phyloP scores from a whole-genome alignment of 2,113 vertebrate genomes.

The Anser brachyrhynchus region DNA sequence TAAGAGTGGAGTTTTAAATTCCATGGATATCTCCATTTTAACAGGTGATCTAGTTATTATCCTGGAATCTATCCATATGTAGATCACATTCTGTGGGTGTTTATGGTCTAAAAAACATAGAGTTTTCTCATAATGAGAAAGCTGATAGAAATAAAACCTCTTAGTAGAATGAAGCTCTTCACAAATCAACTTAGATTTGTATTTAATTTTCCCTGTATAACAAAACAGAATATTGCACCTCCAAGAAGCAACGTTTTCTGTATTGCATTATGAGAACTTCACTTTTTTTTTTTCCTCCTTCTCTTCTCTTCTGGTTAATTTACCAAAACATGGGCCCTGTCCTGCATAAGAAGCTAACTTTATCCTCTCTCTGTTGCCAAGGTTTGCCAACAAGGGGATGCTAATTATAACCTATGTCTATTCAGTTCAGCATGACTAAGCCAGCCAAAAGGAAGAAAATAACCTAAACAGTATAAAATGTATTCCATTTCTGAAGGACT shows the following conservation, averaged over 20 bases:
- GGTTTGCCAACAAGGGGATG: neutral
- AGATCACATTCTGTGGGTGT: neutral
- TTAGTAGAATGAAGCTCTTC: neutral
- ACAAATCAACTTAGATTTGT: neutral
- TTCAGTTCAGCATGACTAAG: neutral
- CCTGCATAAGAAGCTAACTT: neutral
- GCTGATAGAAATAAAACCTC: neutral
- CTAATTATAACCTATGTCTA: neutral
- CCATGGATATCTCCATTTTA: neutral
- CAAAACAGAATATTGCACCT: neutral
- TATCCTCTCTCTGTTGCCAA: neutral
- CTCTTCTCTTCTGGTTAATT: neutral
- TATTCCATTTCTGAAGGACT: neutral
- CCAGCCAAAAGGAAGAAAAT: neutral
- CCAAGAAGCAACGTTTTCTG: neutral
- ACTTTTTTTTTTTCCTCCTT: neutral
- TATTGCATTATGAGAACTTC: neutral
- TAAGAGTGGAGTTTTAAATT: conserved; percentile 1
- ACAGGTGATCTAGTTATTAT: neutral
- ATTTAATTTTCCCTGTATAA: conserved; percentile 7
- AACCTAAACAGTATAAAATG: neutral
- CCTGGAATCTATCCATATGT: neutral
- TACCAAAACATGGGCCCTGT: neutral
- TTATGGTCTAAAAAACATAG: neutral
- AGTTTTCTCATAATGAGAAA: neutral